Evolutionary conservation across 1,140 invertebrate genomes (phyloP), one percentile per base, ranked within the genome.

Genomic region (Pogonomyrmex californicus): DNA sequence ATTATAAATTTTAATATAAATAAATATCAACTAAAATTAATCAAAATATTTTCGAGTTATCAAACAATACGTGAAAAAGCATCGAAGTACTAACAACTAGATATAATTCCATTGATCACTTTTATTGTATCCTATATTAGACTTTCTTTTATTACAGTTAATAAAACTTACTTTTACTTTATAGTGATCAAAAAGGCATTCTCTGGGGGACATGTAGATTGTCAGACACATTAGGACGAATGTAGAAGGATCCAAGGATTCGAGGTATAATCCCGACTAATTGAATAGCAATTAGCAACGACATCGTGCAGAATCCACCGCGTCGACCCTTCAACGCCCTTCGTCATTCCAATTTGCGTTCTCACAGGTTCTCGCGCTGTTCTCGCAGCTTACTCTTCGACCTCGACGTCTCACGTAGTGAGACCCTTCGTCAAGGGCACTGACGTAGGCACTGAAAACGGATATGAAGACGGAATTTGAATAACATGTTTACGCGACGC

Each of bases 391-490:
- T 73, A 60, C 79, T 83, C 79, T 73, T 83, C 66, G 54, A 60
- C 65, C 30, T 23, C 38, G 23, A 51, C 66, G 68, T 70, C 66
- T 51, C 49, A 60, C 70, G 60, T 77, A 70, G 58, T 68, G 78
- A 23, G 23, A 62, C 60, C 73, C 68, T 78, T 65, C 76, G 73
- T 62, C 76, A 58, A 82, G 54, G 68, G 54, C 49, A 44, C 75
- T 58, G 60, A 68, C 73, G 77, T 87, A 85, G 79, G 62, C 9
- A 10, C 78, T 87, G 79, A 51, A 79, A 85, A 90, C 90, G 90
- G 91, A 92, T 91, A 92, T 89, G 79, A 92, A 90, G 87, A 87
- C 87, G 87, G 78, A 92, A 92, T 91, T 91, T 85, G 88, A 92
- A 91, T 92, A 92, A 92, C 86, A 90, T 92, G 90, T 91, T 92